Base-by-base conservation (phyloP, 53 echinoderm and acorn worm species). In the Temnopleurus reevesii region DNA sequence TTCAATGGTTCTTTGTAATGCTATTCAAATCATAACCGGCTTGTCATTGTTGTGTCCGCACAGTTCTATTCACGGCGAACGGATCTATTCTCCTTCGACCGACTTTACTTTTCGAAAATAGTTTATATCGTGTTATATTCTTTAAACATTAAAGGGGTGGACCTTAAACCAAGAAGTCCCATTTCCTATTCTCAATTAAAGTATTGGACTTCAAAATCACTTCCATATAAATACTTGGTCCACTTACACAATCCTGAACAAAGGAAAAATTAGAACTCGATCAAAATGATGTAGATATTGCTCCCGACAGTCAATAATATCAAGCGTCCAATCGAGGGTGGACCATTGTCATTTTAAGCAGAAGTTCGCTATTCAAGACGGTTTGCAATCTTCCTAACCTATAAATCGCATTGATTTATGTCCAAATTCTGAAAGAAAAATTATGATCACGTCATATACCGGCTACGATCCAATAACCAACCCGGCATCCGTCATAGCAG, bases 321-420 rank as follows among this genome's bases (percentile, higher is more conserved):
- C 41, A 8, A 9, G 41, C n/a, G 41, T 23, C 5, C 36, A 38
- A 10, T 71, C n/a, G 41, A 71, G 71, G 36, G 19, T n/a, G 71
- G 41, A 38, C 21, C 71, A 71, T 41, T 41, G 71, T 3, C 71
- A 19, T 41, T n/a, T 1, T 71, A 38, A 33, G 26, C 30, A 71
- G 71, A 71, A n/a, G 19, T 34, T 71, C 41, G 71, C 36, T 41
- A 71, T 71, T 41, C 71, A 71, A 71, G 12, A 41, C 41, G 41
- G 41, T 21, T 41, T 13, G 71, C 36, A 63, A 19, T n/a, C n/a
- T 71, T 9, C 41, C 41, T 71, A 71, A 71, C 71, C 71, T 38
- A 71, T 71, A 71, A 71, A 71, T 38, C 71, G 41, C 71, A 71
- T n/a, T 71, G 71, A 71, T 71, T 71, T 71, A 71, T 38, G 15